Base-by-base conservation (phyloP, 2,888 invertebrate genomes). In the Pyrocoelia pectoralis region DNA sequence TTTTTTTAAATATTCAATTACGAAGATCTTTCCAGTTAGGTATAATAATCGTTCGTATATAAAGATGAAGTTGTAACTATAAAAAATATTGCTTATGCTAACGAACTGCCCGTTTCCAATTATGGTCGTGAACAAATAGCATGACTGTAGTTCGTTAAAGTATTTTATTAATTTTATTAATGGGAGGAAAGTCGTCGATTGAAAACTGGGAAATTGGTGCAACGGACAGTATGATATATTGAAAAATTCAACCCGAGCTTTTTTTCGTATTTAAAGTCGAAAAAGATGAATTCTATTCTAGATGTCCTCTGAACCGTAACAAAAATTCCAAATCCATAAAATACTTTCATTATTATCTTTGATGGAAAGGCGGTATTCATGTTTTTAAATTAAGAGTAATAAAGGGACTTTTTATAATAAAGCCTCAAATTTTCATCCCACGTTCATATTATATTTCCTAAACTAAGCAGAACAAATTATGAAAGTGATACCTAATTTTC, bases 251-350 rank as follows among this genome's bases (percentile, higher is more conserved):
- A 59, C 51, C 33, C n/a, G n/a, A n/a, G 58, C 43, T 53, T 53
- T 63, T 56, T 62, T 56, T 72, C 68, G 67, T 72, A 74, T 75
- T 75, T 76, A 74, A 76, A 76, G 74, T 72, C 70, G 63, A 65
- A 70, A 71, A 64, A 72, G 72, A 75, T 71, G 73, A 70, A 71
- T 72, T 70, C 69, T 56, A 64, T 67, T 74, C 70, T 72, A 71
- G 70, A 71, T 71, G 71, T 66, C 67, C 68, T 65, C 66, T 69
- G 70, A 73, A 73, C 74, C 73, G 71, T 72, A 69, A 64, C 60
- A 69, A 67, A 69, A 67, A 58, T 51, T 46, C 64, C 59, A 65
- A 60, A 65, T 65, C 65, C 65, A 65, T 65, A 64, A 64, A 64
- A 64, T 58, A 64, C 64, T 59, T 59, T 58, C 59, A 64, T 64